Percentiles rank a stretch among this genome's conserved stretches.
Evolutionary conservation across 2,797 vertebrate genomes (phyloP).

Genomic region (Neosilurus hyrtlii): DNA sequence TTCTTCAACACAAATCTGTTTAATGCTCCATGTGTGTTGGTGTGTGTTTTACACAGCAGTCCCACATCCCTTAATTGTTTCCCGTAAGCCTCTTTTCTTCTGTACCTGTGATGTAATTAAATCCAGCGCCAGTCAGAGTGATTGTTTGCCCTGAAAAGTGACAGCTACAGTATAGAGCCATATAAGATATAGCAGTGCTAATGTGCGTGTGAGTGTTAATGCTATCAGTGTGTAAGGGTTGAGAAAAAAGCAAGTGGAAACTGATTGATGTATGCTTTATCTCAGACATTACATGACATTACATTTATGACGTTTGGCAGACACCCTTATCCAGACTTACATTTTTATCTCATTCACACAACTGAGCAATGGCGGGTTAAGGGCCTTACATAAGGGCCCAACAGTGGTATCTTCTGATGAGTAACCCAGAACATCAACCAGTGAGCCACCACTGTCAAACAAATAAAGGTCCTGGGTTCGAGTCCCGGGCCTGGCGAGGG

Average conservation of each 20-base stretch:
- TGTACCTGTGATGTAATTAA: conserved; percentile 7
- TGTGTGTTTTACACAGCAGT: neutral
- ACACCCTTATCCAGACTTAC: too few relatives aligned
- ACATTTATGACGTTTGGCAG: too few relatives aligned
- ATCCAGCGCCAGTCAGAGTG: neutral
- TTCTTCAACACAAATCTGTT: neutral
- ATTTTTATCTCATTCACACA: too few relatives aligned
- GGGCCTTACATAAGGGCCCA: too few relatives aligned
- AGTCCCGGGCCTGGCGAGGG: too few relatives aligned
- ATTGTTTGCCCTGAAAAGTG: neutral
- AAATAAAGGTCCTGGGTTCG: too few relatives aligned
- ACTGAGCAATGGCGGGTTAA: too few relatives aligned
- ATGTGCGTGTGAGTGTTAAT: neutral
- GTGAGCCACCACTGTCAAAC: too few relatives aligned
- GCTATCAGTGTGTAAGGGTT: neutral
- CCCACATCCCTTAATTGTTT: neutral
- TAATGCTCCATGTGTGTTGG: neutral
- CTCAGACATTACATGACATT: neutral
- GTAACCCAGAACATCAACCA: too few relatives aligned
- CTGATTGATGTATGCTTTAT: neutral
- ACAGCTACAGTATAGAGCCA: neutral
- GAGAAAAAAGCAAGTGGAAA: too few relatives aligned
- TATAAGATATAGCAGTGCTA: too few relatives aligned
- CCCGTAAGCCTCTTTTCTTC: conserved; percentile 1
- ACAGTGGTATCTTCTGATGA: too few relatives aligned